Conservation (phyloP, 2,888 invertebrate species). For the Parasteatoda lunata region DNA sequence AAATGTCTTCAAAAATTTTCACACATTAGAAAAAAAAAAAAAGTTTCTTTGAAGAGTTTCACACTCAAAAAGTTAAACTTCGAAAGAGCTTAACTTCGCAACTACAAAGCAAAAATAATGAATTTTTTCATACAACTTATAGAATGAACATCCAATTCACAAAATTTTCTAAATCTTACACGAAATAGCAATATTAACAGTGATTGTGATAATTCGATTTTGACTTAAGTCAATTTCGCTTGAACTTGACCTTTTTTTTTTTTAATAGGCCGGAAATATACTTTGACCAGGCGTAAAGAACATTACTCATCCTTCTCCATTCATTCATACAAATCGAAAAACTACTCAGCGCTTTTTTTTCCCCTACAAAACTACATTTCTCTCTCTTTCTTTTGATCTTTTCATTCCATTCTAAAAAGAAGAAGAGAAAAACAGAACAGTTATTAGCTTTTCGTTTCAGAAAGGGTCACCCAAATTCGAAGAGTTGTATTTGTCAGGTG, state of each 20-base stretch:
- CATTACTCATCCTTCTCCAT: conserved; percentile 57
- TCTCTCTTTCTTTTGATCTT: conserved; percentile 4
- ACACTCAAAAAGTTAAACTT: too few relatives aligned
- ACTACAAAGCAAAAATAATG: too few relatives aligned
- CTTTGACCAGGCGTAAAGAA: conserved; percentile 39
- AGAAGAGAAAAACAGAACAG: too few relatives aligned
- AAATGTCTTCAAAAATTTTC: too few relatives aligned
- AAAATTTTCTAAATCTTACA: too few relatives aligned
- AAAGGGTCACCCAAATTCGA: conserved; percentile 41
- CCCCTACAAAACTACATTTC: background rate
- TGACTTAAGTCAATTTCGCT: conserved; percentile 41
- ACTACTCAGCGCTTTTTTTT: conserved; percentile 7
- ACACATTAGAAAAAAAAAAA: too few relatives aligned
- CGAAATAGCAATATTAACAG: too few relatives aligned
- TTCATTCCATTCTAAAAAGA: background rate
- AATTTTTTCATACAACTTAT: too few relatives aligned
- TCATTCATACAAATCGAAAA: conserved; percentile 44
- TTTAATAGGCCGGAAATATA: conserved; percentile 62
- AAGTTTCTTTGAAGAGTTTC: too few relatives aligned
- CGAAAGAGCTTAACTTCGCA: too few relatives aligned
- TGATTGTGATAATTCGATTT: too few relatives aligned
- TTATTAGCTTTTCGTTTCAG: background rate
- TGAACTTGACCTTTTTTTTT: background rate
- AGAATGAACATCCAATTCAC: too few relatives aligned
- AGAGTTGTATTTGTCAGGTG: conserved; percentile 46